Conservation (phyloP, 2,888 invertebrate genomes). For the Amblyteles armatorius region DNA sequence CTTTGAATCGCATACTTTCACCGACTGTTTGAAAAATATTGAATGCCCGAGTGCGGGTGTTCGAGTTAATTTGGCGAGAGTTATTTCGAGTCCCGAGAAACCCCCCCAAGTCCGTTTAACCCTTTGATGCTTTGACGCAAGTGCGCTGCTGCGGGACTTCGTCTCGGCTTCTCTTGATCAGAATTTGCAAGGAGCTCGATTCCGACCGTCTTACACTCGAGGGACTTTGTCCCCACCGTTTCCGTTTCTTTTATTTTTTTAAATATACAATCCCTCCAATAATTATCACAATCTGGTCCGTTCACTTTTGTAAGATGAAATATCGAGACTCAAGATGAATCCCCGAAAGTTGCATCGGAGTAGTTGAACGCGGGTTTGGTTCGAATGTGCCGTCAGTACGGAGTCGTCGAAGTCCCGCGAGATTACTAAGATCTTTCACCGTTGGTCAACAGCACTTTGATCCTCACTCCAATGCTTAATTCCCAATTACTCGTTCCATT, state of each 20-base stretch:
- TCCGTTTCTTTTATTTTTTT: background rate
- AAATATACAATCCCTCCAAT: background rate
- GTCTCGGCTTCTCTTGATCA: conserved; percentile 56
- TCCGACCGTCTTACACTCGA: background rate
- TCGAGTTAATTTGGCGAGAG: conserved; percentile 1
- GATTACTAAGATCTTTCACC: background rate
- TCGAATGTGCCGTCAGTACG: background rate
- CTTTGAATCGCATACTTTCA: background rate
- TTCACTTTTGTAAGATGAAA: background rate
- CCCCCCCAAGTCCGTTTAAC: conserved; percentile 35
- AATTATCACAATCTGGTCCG: background rate
- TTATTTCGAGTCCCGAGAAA: background rate
- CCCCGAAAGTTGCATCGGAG: background rate
- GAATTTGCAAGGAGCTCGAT: conserved; percentile 18
- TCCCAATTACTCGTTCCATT: background rate
- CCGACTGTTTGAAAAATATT: background rate
- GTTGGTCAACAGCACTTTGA: background rate
- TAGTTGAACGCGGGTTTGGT: background rate
- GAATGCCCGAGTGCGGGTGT: background rate
- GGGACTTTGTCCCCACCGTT: background rate
- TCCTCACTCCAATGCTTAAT: background rate
- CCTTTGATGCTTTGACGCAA: conserved; percentile 65
- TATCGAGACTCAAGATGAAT: background rate
- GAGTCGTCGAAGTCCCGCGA: conserved; percentile 1
- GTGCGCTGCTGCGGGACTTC: conserved; percentile 20